Conservation (phyloP, 35 echinoderm and acorn worm species). For the Holothuria glaberrima region DNA sequence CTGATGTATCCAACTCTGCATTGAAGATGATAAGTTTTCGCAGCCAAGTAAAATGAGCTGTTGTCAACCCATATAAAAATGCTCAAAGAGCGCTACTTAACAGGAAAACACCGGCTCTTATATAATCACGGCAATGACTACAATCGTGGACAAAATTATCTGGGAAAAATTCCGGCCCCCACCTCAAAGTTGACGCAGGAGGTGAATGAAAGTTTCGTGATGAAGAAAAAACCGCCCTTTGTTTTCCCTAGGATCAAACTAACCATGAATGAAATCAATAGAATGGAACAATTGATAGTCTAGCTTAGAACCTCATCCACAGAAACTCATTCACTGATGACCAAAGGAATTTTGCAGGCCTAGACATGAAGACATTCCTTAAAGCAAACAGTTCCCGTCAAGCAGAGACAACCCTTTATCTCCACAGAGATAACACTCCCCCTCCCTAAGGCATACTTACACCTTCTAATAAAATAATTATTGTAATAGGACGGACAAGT, state of each 20-base stretch:
- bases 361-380: not conserved
- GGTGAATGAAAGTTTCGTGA: no score
- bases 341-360: constrained; percentile 14
- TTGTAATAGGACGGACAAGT: constrained; percentile 18
- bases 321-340: not conserved
- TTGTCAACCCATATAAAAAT: no score
- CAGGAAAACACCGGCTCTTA: no score
- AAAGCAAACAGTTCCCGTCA: constrained; percentile 10
- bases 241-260: not conserved
- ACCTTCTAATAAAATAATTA: constrained; percentile 38
- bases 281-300: constrained; percentile 17
- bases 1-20: no score
- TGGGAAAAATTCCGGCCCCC: no score
- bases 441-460: constrained; percentile 6
- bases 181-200: no score
- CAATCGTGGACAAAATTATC: no score
- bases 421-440: constrained; percentile 36
- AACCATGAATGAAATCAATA: constrained; percentile 7
- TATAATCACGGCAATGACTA: no score
- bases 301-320: not conserved
- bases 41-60: no score
- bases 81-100: no score
- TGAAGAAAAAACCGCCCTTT: no score
- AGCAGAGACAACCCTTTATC: constrained; percentile 17
- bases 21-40: no score